These are phyloP conservation scores for Sinocyclocheilus anshuiensis DNA, from an alignment of 2,113 vertebrate genomes.

Conservation along the genomic window DNA sequence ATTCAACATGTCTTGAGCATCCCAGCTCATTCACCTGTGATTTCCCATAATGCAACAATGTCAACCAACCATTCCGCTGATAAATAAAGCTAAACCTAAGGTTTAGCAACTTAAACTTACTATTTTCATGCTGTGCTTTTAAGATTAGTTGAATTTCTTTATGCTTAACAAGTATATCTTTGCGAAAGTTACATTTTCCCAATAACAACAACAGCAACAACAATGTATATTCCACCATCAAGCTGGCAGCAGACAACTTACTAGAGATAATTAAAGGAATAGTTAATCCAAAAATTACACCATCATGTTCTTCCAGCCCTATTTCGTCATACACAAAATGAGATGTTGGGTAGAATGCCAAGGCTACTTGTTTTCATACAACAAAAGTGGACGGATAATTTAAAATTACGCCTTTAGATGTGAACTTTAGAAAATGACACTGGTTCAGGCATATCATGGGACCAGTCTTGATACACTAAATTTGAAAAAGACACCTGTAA, in stretches of 20 bases:
- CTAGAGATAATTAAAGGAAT: neutral
- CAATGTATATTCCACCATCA: neutral
- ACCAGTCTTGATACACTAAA: neutral
- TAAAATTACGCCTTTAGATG: neutral
- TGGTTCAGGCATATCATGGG: neutral
- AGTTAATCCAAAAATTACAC: neutral
- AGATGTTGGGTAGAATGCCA: too few species aligned
- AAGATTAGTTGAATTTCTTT: neutral
- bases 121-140: too few species aligned
- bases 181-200: neutral
- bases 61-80: neutral
- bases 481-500: neutral
- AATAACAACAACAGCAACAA: neutral
- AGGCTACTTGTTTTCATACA: neutral
- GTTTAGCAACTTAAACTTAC: neutral
- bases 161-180: neutral
- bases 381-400: neutral
- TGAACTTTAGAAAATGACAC: neutral
- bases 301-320: too few species aligned
- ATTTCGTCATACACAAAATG: too few species aligned
- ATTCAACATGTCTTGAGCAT: constrained; percentile 25
- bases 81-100: neutral
- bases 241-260: neutral
- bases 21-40: constrained; percentile 3
- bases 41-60: neutral